These are phyloP conservation scores for Cosmopolites sordidus DNA, from an alignment of 2,888 invertebrate genomes.

Conservation along the genomic window DNA sequence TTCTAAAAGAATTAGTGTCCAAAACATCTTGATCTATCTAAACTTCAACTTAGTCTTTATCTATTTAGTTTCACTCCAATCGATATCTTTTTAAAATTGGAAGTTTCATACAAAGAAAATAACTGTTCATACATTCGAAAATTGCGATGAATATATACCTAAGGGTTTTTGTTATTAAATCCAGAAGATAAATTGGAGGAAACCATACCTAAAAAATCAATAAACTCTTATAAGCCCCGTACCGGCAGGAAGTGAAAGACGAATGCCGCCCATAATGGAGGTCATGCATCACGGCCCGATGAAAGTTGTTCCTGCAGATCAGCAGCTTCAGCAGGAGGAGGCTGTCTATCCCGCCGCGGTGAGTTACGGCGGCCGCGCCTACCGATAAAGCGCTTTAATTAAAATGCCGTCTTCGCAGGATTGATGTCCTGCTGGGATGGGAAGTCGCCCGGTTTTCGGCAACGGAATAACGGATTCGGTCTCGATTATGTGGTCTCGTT, in stretches of 20 bases:
- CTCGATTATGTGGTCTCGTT: neutral
- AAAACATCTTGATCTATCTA: no score
- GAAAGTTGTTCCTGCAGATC: slow-evolving; percentile 49
- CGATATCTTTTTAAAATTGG: no score
- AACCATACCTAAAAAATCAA: slow-evolving; percentile 2
- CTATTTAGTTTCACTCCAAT: no score
- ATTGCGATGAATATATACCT: no score
- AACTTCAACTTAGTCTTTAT: no score
- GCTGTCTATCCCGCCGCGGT: slow-evolving; percentile 39
- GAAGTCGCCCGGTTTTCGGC: slow-evolving; percentile 9
- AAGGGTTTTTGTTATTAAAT: slow-evolving; percentile 7
- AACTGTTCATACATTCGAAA: no score
- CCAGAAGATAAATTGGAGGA: slow-evolving; percentile 13
- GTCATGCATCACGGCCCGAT: slow-evolving; percentile 49
- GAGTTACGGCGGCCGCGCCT: slow-evolving; percentile 50
- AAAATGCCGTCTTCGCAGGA: slow-evolving; percentile 51
- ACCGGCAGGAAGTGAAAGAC: slow-evolving; percentile 31
- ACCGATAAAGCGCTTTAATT: slow-evolving; percentile 53
- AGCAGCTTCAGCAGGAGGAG: slow-evolving; percentile 48
- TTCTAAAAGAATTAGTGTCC: no score
- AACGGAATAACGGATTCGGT: neutral
- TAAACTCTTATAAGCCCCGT: slow-evolving; percentile 20
- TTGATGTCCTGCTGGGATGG: slow-evolving; percentile 43
- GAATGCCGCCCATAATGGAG: slow-evolving; percentile 38
- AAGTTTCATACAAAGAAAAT: no score